Evolutionary conservation across 1,140 invertebrate species (phyloP).

Genomic region (Bombus confusus): DNA sequence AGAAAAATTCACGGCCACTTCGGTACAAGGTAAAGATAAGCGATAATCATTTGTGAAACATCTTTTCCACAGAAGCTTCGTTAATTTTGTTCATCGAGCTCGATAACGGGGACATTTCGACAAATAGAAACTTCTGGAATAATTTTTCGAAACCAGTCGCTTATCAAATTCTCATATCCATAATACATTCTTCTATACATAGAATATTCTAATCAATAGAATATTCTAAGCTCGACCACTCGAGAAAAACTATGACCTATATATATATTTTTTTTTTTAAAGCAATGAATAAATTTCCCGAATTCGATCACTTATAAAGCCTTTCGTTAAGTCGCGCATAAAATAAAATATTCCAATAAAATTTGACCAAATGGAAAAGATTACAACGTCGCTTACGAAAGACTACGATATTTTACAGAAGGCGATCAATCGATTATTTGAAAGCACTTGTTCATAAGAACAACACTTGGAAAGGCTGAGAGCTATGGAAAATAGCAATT

Average conservation of each 20-base stretch:
- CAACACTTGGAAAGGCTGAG: background rate
- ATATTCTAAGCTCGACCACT: no score
- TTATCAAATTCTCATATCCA: background rate
- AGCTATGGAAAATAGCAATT: background rate
- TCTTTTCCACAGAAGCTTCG: background rate
- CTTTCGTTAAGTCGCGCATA: no score
- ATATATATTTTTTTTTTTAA: no score
- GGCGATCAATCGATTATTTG: background rate
- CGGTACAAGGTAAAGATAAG: background rate
- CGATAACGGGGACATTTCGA: background rate
- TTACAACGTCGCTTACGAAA: background rate
- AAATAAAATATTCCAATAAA: no score
- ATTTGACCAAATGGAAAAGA: background rate
- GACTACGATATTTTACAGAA: background rate
- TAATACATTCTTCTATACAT: background rate
- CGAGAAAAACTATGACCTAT: no score
- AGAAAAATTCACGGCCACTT: background rate
- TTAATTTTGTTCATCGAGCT: background rate
- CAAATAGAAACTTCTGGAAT: background rate
- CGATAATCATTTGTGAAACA: background rate
- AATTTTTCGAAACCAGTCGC: background rate
- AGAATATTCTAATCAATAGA: no score
- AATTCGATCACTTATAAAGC: background rate
- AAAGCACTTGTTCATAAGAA: background rate
- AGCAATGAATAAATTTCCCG: background rate